Conservation (phyloP, 2,888 invertebrate species). For the Chelonus formosanus region DNA sequence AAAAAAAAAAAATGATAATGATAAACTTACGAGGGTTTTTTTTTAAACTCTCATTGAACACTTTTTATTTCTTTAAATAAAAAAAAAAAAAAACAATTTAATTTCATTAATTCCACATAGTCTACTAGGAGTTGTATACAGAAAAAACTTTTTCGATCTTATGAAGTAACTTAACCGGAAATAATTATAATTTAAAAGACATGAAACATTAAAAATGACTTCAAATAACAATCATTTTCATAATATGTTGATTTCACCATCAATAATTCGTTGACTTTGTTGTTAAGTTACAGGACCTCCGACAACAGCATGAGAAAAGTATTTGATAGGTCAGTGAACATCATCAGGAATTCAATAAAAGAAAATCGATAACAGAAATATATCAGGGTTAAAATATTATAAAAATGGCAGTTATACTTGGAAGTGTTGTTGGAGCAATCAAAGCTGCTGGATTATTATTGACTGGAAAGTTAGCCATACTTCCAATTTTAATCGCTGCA, state of each 20-base stretch:
- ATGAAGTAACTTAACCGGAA: not conserved
- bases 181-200: not conserved
- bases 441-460: constrained; percentile 79
- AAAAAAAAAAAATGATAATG: no score
- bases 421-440: constrained; percentile 72
- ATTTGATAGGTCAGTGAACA: not conserved
- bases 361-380: constrained; percentile 4
- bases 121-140: no score
- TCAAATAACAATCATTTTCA: not conserved
- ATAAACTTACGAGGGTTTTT: no score
- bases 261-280: constrained; percentile 6
- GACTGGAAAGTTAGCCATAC: constrained; percentile 76
- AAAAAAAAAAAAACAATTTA: not conserved
- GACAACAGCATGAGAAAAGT: not conserved
- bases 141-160: constrained; percentile 1
- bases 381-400: constrained; percentile 11
- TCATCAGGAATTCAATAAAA: not conserved
- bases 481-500: constrained; percentile 79
- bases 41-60: no score
- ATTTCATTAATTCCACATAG: not conserved
- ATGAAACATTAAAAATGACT: no score
- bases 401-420: constrained; percentile 57
- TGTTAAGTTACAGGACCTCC: not conserved
- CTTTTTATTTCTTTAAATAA: no score
- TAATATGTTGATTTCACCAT: constrained; percentile 16